A percentile compares a stretch with the other conserved stretches of the same genome.
Conservation (phyloP, 2,797 vertebrate genomes). For the Sebastes melanostomus region DNA sequence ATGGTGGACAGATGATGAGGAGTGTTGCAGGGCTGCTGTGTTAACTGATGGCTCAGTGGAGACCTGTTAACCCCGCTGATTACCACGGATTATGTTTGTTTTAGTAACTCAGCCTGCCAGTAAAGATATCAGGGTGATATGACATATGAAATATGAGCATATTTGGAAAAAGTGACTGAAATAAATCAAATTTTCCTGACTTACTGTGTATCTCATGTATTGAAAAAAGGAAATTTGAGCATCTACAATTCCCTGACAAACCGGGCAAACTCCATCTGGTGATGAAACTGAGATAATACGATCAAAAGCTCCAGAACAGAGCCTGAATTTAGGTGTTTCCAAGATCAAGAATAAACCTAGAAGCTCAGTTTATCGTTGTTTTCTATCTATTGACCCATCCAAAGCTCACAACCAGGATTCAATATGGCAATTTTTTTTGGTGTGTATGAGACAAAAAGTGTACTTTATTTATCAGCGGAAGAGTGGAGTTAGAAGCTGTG, state of each 20-base stretch:
- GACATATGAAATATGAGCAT: background rate
- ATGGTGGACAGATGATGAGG: conserved; percentile 10
- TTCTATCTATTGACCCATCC: background rate
- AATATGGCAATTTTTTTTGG: no score
- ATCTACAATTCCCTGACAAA: background rate
- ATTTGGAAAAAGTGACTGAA: background rate
- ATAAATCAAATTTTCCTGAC: background rate
- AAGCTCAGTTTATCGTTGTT: background rate
- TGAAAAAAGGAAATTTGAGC: background rate
- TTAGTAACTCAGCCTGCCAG: background rate
- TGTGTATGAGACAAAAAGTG: no score
- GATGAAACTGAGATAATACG: background rate
- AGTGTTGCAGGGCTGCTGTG: background rate
- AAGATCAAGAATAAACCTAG: background rate
- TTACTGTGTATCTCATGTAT: no score
- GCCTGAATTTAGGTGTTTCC: background rate
- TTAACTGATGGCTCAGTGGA: background rate
- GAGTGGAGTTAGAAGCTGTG: background rate
- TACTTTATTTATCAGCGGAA: background rate
- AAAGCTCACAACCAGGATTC: background rate
- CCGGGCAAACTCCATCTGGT: background rate
- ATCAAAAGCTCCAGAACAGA: background rate
- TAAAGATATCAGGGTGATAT: no score
- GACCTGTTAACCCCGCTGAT: background rate
- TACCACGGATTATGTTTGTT: background rate